A percentile compares a stretch with the other conserved stretches of the same genome.
Conservation (phyloP, 2,888 invertebrate species). For the Autographa pulchrina region DNA sequence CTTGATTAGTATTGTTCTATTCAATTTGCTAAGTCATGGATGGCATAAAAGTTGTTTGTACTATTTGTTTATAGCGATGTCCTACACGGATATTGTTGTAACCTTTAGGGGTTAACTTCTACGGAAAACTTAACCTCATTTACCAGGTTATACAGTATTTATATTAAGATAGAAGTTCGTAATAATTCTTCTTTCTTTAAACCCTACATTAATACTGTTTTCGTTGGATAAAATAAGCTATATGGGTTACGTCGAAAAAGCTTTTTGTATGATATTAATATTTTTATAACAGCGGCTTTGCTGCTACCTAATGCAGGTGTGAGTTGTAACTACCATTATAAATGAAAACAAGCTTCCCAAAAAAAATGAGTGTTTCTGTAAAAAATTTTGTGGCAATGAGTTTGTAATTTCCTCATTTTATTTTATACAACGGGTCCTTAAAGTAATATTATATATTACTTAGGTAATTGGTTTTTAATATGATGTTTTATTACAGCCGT, state of each 20-base stretch:
- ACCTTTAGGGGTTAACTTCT: slow-evolving; percentile 16
- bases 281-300: neutral
- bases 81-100: neutral
- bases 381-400: neutral
- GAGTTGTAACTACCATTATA: neutral
- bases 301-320: neutral
- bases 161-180: neutral
- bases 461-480: neutral
- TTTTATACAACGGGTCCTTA: neutral
- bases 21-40: slow-evolving; percentile 47
- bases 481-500: slow-evolving; percentile 88
- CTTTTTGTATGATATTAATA: neutral
- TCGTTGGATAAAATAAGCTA: neutral
- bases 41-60: slow-evolving; percentile 37
- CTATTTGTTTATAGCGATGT: slow-evolving; percentile 24
- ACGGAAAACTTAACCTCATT: neutral
- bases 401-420: neutral
- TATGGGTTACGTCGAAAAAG: neutral
- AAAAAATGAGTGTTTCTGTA: neutral
- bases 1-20: slow-evolving; percentile 72
- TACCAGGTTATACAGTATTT: neutral
- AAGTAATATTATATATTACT: neutral
- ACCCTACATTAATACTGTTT: neutral
- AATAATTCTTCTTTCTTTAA: neutral
- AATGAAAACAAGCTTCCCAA: too few relatives aligned